Evolutionary conservation across 2,113 vertebrate species (phyloP), one percentile per base, ranked within the genome.

Genomic region (Phrynocephalus versicolor): DNA sequence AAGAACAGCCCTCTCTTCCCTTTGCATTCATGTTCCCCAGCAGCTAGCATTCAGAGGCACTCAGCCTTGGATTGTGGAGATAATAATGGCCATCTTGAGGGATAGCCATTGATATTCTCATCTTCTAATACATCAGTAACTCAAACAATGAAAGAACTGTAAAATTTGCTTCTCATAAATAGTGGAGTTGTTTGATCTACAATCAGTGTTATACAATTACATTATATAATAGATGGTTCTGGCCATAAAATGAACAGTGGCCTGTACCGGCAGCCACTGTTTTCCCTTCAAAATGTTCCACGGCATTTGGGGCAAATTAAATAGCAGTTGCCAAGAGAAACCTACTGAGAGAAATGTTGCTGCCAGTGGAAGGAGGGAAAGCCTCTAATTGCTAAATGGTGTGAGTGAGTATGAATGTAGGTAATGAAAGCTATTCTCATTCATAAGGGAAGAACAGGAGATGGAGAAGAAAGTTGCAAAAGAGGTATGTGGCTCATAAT

Each of bases 91-190:
- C 60, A 62, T 19, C 60, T 21, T 21, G 60, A 62, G 18, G 1
- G 18, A 5, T 62, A 21, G 13, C 60, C 27, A 65, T 8, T 65
- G 23, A 65, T 65, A 13, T 12, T 15, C n/a, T 12, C 25, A 27
- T 33, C 65, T 30, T 69, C 12, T 27, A 12, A 69, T 91, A 91
- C 91, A 8, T 27, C 21, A 6, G 10, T 27, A 65, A 27, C 6
- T 8, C 87, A 90, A 85, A 83, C 85, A 92, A 88, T 90, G 94
- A 90, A 91, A 23, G 79, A 83, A 82, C 83, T 88, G 85, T 87
- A 93, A 87, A 77, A 85, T 89, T 90, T 88, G 89, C 77, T 82
- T 12, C 2, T 1, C 75, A 81, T 81, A 92, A 88, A 65, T 81
- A 85, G 65, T 90, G 93, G 91, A 70, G 87, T 93, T 91, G 92